phyloP scores from a whole-genome alignment of 2,888 invertebrate genomes.

The Diarsia rubi region DNA sequence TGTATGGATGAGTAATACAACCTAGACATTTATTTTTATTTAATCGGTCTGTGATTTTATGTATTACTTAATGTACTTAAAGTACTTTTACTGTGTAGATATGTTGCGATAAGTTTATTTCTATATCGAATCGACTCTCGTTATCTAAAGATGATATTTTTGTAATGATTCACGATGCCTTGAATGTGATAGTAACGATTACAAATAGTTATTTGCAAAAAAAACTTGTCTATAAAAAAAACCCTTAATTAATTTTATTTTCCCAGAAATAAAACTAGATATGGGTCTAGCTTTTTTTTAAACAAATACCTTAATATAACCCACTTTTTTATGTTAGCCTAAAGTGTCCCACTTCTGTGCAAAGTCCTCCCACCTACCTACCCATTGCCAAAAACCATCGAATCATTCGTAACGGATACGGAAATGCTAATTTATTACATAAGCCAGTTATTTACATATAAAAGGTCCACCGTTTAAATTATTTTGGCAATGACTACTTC shows the following conservation, averaged over 20 bases:
- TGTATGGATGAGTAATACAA: neutral
- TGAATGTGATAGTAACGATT: slow-evolving; percentile 7
- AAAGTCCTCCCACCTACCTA: neutral
- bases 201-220: neutral
- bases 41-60: neutral
- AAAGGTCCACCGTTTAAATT: slow-evolving; percentile 22
- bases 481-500: slow-evolving; percentile 3
- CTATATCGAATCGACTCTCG: neutral
- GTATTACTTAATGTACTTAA: neutral
- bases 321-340: no score
- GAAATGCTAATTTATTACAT: slow-evolving; percentile 23
- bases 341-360: no score
- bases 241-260: neutral
- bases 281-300: no score
- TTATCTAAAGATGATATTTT: slow-evolving; percentile 23
- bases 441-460: neutral
- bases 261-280: no score
- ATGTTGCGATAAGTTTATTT: slow-evolving; percentile 19
- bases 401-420: slow-evolving; percentile 6
- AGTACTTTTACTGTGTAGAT: neutral
- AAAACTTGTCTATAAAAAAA: neutral
- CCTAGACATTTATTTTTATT: neutral
- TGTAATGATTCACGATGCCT: slow-evolving; percentile 3
- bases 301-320: no score
- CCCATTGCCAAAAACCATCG: neutral